A percentile compares a stretch with the other conserved stretches of the same genome.
Conservation (phyloP, 92 coral and sea anemone species). For the Actinostola sp. region DNA sequence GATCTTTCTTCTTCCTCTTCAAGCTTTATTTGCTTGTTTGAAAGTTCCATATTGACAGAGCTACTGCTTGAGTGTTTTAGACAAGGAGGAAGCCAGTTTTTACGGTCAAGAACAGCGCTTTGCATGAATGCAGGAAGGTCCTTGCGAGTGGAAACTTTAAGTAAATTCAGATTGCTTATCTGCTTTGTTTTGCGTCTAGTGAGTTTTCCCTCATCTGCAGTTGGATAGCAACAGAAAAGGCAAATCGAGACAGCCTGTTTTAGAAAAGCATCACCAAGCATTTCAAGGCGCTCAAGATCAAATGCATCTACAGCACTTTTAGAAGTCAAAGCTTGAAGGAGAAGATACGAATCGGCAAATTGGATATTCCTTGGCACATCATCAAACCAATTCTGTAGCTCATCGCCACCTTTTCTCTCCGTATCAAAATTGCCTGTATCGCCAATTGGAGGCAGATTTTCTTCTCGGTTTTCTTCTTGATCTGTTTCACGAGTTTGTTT, state of each 20-base stretch:
- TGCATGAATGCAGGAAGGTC: conserved; percentile 71
- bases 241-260: conserved; percentile 90
- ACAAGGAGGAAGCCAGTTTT: conserved; percentile 75
- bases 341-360: conserved; percentile 56
- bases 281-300: conserved; percentile 90
- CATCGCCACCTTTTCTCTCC: conserved; percentile 4
- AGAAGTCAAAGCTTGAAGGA: conserved; percentile 85
- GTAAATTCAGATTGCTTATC: conserved; percentile 83
- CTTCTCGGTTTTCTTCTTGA: conserved; percentile 1
- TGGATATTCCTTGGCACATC: background rate
- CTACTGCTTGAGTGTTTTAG: conserved; percentile 10
- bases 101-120: conserved; percentile 64
- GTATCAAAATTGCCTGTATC: background rate
- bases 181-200: conserved; percentile 74
- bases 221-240: conserved; percentile 67
- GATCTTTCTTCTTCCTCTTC: conserved; percentile 6
- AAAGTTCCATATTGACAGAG: background rate
- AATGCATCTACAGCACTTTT: conserved; percentile 77
- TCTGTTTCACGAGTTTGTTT: background rate
- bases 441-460: conserved; percentile 29
- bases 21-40: background rate
- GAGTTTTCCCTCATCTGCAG: conserved; percentile 92
- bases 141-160: conserved; percentile 59
- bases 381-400: conserved; percentile 38
- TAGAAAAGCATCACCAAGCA: conserved; percentile 97